Base-by-base conservation (phyloP, 2,113 vertebrate species). In the Raja brachyura region DNA sequence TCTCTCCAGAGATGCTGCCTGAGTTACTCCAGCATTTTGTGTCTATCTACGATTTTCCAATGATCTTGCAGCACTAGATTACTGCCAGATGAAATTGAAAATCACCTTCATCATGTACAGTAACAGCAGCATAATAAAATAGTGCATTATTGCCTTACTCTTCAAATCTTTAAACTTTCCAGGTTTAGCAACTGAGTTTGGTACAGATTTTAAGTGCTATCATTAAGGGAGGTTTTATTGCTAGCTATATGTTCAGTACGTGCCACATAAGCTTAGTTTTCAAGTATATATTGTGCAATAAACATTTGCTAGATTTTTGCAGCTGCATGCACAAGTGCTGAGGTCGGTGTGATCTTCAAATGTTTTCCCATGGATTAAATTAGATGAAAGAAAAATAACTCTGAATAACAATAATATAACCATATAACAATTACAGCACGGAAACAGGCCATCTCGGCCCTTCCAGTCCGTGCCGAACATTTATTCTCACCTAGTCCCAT, bases 151-250 rank as follows among this genome's bases (percentile, higher is more conserved):
- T 83, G 20, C 79, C 28, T 88, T 88, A 88, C n/a, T 66, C n/a
- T 92, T 70, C 18, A 90, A 90, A 70, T 48, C 61, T 66, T 90
- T 90, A 90, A 70, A 90, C 63, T 39, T 92, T 92, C 63, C 61
- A 70, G 61, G 88, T 48, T 92, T 92, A 70, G 59, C 59, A 66
- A 10, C 81, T 59, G 56, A 86, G 11, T 8, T 5, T 85, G 25
- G 22, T 59, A 59, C 54, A 61, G 56, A n/a, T n/a, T 86, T 25
- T 59, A 61, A 59, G 56, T 86, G 56, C 78, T 81, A 54, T 86
- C n/a, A 86, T 88, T 88, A 63, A n/a, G 13, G 83, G 63, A 18
- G 28, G 59, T 63, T 63, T 88, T 66, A 88, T 66, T 63, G 59
- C n/a, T 63, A 18, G 28, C 83, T 88, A 28, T 18, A 61, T 66